Conservation (phyloP, 2,113 vertebrate species). For the Trogon melanurus region DNA sequence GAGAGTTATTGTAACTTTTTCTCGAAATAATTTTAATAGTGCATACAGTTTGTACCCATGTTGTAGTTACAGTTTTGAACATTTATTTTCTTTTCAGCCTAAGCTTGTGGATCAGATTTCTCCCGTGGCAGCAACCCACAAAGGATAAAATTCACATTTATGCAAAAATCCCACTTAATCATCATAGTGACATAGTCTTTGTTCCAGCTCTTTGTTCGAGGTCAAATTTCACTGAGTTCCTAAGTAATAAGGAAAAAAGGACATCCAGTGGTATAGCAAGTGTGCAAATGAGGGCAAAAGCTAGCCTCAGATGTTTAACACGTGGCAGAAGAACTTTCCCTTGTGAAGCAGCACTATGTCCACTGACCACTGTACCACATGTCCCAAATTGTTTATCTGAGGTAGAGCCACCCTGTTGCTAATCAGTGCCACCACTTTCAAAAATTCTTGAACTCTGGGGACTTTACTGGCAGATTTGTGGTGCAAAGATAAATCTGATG, state of each 20-base stretch:
- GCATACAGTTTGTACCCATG: neutral
- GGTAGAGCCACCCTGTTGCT: neutral
- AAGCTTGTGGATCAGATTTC: slow-evolving; percentile 29
- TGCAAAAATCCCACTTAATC: slow-evolving; percentile 43
- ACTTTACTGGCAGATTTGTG: neutral
- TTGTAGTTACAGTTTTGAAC: neutral
- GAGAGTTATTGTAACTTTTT: neutral
- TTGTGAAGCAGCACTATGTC: neutral
- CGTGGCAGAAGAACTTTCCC: neutral
- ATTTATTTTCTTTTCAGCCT: slow-evolving; percentile 3
- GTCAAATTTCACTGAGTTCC: slow-evolving; percentile 6
- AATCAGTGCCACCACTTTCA: neutral
- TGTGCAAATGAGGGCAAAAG: neutral
- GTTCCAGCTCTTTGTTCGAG: slow-evolving; percentile 20
- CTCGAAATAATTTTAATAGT: neutral
- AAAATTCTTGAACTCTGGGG: neutral
- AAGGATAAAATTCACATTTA: neutral
- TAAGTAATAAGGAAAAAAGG: neutral
- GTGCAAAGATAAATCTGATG: neutral
- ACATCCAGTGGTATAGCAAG: neutral
- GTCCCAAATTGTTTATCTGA: neutral
- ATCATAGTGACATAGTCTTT: slow-evolving; percentile 28
- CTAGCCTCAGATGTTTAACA: neutral
- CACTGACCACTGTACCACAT: accelerated
- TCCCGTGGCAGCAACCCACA: neutral